A percentile compares a stretch with the other conserved stretches of the same genome.
Conservation (phyloP, 2,113 vertebrate species). For the Calyptomena viridis region DNA sequence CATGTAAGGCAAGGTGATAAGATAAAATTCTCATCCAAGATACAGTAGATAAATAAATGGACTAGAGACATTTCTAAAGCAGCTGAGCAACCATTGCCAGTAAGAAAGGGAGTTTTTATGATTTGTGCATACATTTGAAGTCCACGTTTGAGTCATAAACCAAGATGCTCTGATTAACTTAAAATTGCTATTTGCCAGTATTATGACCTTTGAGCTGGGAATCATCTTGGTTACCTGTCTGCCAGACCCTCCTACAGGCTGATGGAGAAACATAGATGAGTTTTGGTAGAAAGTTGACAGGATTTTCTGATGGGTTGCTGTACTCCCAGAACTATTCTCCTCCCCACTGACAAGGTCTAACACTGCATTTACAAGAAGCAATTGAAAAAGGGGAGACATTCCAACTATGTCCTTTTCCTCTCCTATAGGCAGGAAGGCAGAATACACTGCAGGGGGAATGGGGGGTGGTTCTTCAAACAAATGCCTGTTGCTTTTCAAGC, state of each 20-base stretch:
- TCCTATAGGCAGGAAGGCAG: background rate
- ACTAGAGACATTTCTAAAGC: background rate
- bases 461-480: background rate
- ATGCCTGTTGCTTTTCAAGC: background rate
- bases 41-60: background rate
- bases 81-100: background rate
- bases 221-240: background rate
- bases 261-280: background rate
- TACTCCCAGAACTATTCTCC: background rate
- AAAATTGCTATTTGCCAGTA: background rate
- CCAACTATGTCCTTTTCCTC: background rate
- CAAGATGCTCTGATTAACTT: slow-evolving; percentile 2
- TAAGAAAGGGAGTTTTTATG: background rate
- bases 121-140: background rate
- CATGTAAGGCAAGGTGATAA: slow-evolving; percentile 9
- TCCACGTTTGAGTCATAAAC: background rate
- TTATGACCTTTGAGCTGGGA: background rate
- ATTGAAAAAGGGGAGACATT: background rate
- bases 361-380: background rate
- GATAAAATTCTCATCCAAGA: background rate
- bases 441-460: background rate
- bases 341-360: background rate
- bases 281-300: background rate
- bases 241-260: background rate
- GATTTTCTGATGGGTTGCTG: background rate